These are phyloP conservation scores for Unio pictorum DNA, from an alignment of 2,888 invertebrate genomes.

Conservation along the genomic window DNA sequence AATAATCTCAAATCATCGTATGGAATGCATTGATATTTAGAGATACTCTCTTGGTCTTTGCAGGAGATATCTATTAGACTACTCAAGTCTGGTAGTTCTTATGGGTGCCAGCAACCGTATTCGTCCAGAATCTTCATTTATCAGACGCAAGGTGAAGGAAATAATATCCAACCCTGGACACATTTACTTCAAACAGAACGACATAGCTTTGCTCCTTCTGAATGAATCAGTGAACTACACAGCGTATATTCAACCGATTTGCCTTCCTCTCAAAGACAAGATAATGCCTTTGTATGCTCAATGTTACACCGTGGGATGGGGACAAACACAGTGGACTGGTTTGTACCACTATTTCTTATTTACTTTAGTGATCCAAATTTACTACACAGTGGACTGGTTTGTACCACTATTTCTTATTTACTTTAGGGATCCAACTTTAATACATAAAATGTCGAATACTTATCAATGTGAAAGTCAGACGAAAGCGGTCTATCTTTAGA, in stretches of 20 bases:
- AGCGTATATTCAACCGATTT: slow-evolving; percentile 55
- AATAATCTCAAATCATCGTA: background rate
- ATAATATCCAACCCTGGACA: slow-evolving; percentile 28
- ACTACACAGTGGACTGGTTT: slow-evolving; percentile 32
- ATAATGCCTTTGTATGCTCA: slow-evolving; percentile 35
- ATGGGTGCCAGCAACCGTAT: slow-evolving; percentile 45
- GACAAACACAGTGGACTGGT: slow-evolving; percentile 41
- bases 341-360: slow-evolving; percentile 4
- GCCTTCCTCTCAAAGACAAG: slow-evolving; percentile 48
- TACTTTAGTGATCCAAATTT: no score
- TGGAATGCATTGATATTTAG: no score
- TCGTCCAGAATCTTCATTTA: slow-evolving; percentile 22
- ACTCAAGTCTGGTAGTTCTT: slow-evolving; percentile 30
- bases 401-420: slow-evolving; percentile 2
- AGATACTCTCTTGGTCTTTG: slow-evolving; percentile 1
- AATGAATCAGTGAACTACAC: slow-evolving; percentile 45
- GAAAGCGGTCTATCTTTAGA: no score
- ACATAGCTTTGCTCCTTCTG: slow-evolving; percentile 54
- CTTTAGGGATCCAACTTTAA: background rate
- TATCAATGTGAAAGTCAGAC: no score
- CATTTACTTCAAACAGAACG: slow-evolving; percentile 34
- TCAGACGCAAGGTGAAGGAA: slow-evolving; percentile 21
- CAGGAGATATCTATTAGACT: slow-evolving; percentile 28
- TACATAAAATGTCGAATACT: background rate
- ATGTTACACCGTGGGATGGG: slow-evolving; percentile 58